A percentile compares a stretch with the other conserved stretches of the same genome.
phyloP scores from a whole-genome alignment of 2,888 invertebrate genomes.

The Epinotia ramella region DNA sequence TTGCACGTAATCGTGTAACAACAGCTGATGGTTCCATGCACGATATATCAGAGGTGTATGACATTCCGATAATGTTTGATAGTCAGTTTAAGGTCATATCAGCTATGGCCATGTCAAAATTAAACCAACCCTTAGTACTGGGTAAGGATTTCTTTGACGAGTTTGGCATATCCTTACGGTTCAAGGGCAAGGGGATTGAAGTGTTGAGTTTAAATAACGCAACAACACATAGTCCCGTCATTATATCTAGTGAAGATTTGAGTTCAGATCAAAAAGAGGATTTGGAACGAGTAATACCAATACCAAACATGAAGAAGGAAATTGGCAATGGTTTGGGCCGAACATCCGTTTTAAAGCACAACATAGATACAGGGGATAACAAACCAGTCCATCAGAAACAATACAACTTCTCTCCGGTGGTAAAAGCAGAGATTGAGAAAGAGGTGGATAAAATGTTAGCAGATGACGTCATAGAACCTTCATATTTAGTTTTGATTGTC shows the following conservation, averaged over 20 bases:
- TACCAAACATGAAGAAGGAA: conserved; percentile 5
- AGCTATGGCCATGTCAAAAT: conserved; percentile 28
- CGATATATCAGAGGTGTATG: conserved; percentile 10
- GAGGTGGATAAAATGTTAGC: conserved; percentile 33
- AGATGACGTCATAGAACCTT: conserved; percentile 33
- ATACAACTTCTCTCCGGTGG: conserved; percentile 35
- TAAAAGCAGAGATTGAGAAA: conserved; percentile 28
- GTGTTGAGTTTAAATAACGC: not conserved
- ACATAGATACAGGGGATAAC: conserved; percentile 10
- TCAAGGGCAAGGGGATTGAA: not conserved
- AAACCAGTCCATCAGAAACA: conserved; percentile 34
- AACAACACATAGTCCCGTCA: not conserved
- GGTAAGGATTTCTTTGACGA: conserved; percentile 41
- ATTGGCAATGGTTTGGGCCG: conserved; percentile 43
- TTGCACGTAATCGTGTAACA: not conserved
- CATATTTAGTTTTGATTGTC: conserved; percentile 39
- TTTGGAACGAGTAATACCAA: conserved; percentile 22
- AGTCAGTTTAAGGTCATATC: conserved; percentile 34
- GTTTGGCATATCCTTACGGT: conserved; percentile 31
- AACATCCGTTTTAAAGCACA: conserved; percentile 14
- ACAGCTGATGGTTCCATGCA: conserved; percentile 43
- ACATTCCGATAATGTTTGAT: conserved; percentile 30
- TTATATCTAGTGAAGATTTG: conserved; percentile 11
- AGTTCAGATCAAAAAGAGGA: not conserved
- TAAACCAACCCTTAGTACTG: conserved; percentile 35